Percentiles rank a stretch among this genome's conserved stretches.
These are phyloP conservation scores for Baccha elongata DNA, from an alignment of 2,888 invertebrate species.

Conservation along the genomic window DNA sequence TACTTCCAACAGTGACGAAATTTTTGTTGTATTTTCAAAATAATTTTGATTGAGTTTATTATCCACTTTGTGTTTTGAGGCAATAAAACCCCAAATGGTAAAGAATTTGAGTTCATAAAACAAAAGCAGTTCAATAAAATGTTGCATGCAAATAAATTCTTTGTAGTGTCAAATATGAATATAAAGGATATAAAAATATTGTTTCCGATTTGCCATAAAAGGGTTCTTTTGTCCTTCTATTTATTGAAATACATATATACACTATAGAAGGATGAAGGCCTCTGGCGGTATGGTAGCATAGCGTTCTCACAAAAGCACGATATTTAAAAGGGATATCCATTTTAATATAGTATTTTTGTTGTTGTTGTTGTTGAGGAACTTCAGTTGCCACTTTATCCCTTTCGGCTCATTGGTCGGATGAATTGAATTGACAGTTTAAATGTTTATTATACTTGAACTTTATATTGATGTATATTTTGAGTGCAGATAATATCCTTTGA, in stretches of 20 bases:
- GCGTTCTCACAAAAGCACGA: neutral
- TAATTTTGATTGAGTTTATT: neutral
- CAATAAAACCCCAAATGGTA: neutral
- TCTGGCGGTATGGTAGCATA: neutral
- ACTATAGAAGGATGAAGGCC: slow-evolving; percentile 1
- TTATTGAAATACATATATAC: slow-evolving; percentile 14
- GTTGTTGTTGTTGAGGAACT: neutral
- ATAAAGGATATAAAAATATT: slow-evolving; percentile 58
- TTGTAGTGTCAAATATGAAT: slow-evolving; percentile 52
- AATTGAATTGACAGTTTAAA: slow-evolving; percentile 36
- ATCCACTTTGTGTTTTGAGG: slow-evolving; percentile 4
- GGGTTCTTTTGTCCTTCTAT: slow-evolving; percentile 12
- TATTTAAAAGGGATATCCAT: slow-evolving; percentile 7
- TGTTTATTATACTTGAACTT: slow-evolving; percentile 5
- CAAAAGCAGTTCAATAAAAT: slow-evolving; percentile 22
- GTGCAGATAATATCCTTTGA: slow-evolving; percentile 9
- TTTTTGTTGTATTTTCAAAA: no score
- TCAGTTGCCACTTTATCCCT: slow-evolving; percentile 3
- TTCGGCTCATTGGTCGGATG: slow-evolving; percentile 4
- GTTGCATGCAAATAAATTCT: slow-evolving; percentile 61
- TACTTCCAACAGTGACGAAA: no score
- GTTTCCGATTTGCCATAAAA: slow-evolving; percentile 41
- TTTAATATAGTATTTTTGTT: neutral
- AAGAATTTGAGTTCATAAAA: slow-evolving; percentile 7
- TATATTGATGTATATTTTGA: slow-evolving; percentile 10